Evolutionary conservation across 35 echinoderm and acorn worm genomes (phyloP).

Genomic region (Eucidaris tribuloides): DNA sequence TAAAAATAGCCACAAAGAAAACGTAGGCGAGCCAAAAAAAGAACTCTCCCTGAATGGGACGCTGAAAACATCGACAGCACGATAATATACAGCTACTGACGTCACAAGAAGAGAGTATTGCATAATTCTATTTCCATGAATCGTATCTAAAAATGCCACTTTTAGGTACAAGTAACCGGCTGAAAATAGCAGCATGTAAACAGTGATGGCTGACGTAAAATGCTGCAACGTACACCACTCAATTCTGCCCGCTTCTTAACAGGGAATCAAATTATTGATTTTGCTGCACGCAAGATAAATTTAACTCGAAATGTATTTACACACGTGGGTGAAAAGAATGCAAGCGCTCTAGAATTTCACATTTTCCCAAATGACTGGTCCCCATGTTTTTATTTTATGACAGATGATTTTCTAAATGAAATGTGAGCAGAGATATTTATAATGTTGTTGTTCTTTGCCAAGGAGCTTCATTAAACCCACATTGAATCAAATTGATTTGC

Average conservation of each 20-base stretch:
- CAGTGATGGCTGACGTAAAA: constrained; percentile 28
- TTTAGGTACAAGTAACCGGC: background rate
- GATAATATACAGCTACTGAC: constrained; percentile 8
- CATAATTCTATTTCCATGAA: constrained; percentile 34
- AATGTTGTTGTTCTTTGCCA: no score
- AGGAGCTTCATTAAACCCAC: no score
- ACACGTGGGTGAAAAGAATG: constrained; percentile 14
- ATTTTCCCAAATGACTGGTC: no score
- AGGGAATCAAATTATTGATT: constrained; percentile 26
- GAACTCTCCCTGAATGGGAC: background rate
- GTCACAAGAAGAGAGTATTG: background rate
- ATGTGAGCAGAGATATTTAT: no score
- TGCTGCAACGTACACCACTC: background rate
- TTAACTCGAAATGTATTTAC: constrained; percentile 27
- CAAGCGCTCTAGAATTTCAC: no score
- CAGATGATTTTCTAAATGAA: no score
- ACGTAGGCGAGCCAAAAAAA: background rate
- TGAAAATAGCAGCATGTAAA: constrained; percentile 23
- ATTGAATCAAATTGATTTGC: no score
- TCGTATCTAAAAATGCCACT: constrained; percentile 27
- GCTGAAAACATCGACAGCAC: background rate
- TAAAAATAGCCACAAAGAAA: no score
- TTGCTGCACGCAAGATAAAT: constrained; percentile 10
- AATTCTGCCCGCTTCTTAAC: background rate
- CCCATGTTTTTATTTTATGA: no score